These are phyloP conservation scores for Eristalis tenax DNA, from an alignment of 2,888 invertebrate species.

Conservation along the genomic window DNA sequence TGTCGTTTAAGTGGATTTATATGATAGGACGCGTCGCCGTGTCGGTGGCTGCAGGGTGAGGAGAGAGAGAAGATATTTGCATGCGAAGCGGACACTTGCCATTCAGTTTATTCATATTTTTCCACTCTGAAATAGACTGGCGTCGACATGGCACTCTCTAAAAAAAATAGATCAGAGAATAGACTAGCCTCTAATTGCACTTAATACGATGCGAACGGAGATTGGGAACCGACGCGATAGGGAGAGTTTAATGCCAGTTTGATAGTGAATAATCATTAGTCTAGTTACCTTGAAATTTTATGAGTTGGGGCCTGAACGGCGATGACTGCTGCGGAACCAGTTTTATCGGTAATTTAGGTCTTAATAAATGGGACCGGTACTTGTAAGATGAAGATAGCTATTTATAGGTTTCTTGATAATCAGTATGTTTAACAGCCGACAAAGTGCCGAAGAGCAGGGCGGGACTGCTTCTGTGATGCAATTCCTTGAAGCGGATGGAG, in stretches of 20 bases:
- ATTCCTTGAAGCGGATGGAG: not conserved
- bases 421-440: not conserved
- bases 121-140: slow-evolving; percentile 59
- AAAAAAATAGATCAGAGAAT: slow-evolving; percentile 67
- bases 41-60: not conserved
- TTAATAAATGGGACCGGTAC: slow-evolving; percentile 1
- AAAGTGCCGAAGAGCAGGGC: not conserved
- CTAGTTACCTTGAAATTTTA: slow-evolving; percentile 26
- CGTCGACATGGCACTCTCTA: slow-evolving; percentile 59
- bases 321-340: not conserved
- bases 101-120: slow-evolving; percentile 29
- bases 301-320: not conserved
- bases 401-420: not conserved
- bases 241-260: slow-evolving; percentile 39
- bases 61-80: slow-evolving; percentile 42
- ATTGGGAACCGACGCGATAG: slow-evolving; percentile 2
- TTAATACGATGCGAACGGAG: slow-evolving; percentile 56
- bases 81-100: slow-evolving; percentile 13
- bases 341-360: not conserved
- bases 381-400: not conserved
- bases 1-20: slow-evolving; percentile 69
- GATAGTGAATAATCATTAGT: slow-evolving; percentile 46
- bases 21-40: slow-evolving; percentile 26
- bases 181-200: slow-evolving; percentile 61
- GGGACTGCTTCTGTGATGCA: not conserved